Base-by-base conservation (phyloP, 92 coral and sea anemone genomes). In the Desmophyllum pertusum region DNA sequence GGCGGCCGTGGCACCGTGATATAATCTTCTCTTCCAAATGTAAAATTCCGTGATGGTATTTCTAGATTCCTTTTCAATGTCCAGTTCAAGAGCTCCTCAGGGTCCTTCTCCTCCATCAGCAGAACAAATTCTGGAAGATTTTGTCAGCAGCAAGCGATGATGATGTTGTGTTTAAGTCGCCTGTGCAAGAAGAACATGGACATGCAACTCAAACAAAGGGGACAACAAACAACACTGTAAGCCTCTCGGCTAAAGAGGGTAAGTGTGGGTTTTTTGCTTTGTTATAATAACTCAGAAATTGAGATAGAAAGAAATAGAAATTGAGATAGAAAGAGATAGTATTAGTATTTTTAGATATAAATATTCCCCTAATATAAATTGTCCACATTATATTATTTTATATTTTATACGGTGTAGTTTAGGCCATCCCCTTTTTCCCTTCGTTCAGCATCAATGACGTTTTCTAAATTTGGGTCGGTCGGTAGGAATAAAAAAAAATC, bases 31-130 rank as follows among this genome's bases (percentile, higher is more conserved):
- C 23, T 15, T 76, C 77, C 42, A 46, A 36, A 29, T 68, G 39
- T 70, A 18, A 69, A 38, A 33, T 33, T 78, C n/a, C 85, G 50
- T 53, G 57, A 85, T 77, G 78, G 78, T 78, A 41, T 68, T 79
- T 41, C 61, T 69, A 53, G 57, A 85, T 29, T 71, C 79, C 13
- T 70, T 71, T 53, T 36, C 69, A 71, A 90, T 90, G 93, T 81
- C 88, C 36, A 76, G 53, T 72, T 51, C 73, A 53, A 73, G 59
- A 51, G 75, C 17, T 9, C 78, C 61, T 76, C 89, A 90, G 51
- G 89, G 88, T 46, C 93, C 90, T 13, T 66, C 90, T 53, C 85
- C 89, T 81, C 93, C 93, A 10, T 75, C 90, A 6, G 90, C 78
- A 4, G 90, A 90, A 53, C 83, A 90, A 64, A 90, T 90, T 64